Base-by-base conservation (phyloP, 1,140 invertebrate species). In the Drosophila leontia region DNA sequence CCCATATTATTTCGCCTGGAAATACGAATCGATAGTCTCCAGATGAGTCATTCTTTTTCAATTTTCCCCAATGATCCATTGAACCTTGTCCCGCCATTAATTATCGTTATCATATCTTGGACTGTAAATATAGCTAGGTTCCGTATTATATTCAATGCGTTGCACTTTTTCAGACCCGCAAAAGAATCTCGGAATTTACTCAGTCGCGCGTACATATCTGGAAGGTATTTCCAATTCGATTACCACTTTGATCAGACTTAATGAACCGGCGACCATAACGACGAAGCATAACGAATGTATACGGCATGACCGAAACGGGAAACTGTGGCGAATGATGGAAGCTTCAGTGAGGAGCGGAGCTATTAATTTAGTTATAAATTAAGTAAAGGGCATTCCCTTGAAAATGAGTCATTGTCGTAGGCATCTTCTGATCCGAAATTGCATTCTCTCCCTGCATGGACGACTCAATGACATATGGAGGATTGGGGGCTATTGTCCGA, bases 181-280 rank as follows among this genome's bases (percentile, higher is more conserved):
- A 42, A 39, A 57, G 44, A 56, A 39, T 47, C 42, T 64, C n/a
- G 19, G 29, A 69, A 69, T 26, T 50, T 65, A 35, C 23, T 35
- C 5, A 26, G 8, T 7, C 45, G 15, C 34, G 7, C 35, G 13
- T 71, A 37, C 67, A 71, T 71, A 50, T 59, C 48, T 60, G 47
- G 55, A 41, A 45, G 29, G 75, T 75, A 60, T 77, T 80, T 48
- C 50, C 51, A 87, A 87, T 82, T 80, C 19, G 51, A 80, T 85
- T 86, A 64, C 53, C 13, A 37, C 57, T 67, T 67, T 55, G 55
- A 77, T 68, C 56, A 56, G 56, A 44, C 5, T 61, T 68, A 69
- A 61, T 77, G 63, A 78, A 77, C 57, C 63, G 65, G 47, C 51
- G 29, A 67, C 74, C 74, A 56, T 72, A 62, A 42, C 64, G 56